These are phyloP conservation scores for Drosophila repletoides DNA, from an alignment of 1,140 invertebrate genomes.

Conservation along the genomic window DNA sequence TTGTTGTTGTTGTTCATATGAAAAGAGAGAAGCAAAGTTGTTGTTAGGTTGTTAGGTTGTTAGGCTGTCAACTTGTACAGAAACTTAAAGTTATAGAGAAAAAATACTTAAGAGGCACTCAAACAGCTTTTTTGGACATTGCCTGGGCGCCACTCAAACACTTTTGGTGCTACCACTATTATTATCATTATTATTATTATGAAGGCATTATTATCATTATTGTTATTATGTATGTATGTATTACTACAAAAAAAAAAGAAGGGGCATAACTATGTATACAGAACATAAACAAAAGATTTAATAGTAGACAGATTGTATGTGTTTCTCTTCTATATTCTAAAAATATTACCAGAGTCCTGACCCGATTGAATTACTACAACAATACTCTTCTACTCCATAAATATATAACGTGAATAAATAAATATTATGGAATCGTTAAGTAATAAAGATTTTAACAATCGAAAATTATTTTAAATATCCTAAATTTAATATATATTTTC, in stretches of 20 bases:
- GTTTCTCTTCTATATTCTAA: too few species aligned
- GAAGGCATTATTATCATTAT: slow-evolving; percentile 57
- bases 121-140: slow-evolving; percentile 36
- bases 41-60: slow-evolving; percentile 46
- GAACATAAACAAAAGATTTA: slow-evolving; percentile 14
- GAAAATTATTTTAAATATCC: too few species aligned
- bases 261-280: slow-evolving; percentile 4
- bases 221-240: slow-evolving; percentile 16
- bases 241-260: slow-evolving; percentile 32
- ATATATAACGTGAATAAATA: too few species aligned
- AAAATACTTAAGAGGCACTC: slow-evolving; percentile 50
- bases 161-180: slow-evolving; percentile 62
- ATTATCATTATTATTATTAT: too few species aligned
- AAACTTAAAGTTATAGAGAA: slow-evolving; percentile 38
- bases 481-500: too few species aligned
- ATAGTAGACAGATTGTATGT: too few species aligned
- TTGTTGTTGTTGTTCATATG: slow-evolving; percentile 48
- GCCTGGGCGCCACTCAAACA: slow-evolving; percentile 55
- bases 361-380: too few species aligned
- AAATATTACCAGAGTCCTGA: too few species aligned
- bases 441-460: too few species aligned
- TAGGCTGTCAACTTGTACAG: slow-evolving; percentile 41
- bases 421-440: too few species aligned
- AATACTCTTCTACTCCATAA: too few species aligned
- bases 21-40: slow-evolving; percentile 64